These are phyloP conservation scores for Macaca fascicularis DNA, from an alignment of 2,113 vertebrate genomes.

Conservation along the genomic window T2T-MFA8v1.1 NC_088391.1:100233501-100234000, in stretches of 20 bases:
- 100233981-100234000: conserved; percentile 77
- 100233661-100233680: accelerated
- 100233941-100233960: conserved; percentile 68
- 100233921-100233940: neutral
- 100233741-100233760: neutral
- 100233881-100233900: neutral
- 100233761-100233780: too few species aligned
- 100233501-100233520: neutral
- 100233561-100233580: neutral
- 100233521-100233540: neutral
- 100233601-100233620: neutral
- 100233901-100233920: neutral
- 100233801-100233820: neutral
- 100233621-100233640: neutral
- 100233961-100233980: conserved; percentile 74
- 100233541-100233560: neutral
- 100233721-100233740: neutral
- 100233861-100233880: neutral
- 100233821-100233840: accelerated
- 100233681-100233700: neutral
- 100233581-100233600: neutral
- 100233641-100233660: neutral
- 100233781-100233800: accelerated
- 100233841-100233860: neutral
- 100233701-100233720: neutral